Evolutionary conservation across 2,888 invertebrate species (phyloP).

Genomic region (Ennomos fuscantarius): DNA sequence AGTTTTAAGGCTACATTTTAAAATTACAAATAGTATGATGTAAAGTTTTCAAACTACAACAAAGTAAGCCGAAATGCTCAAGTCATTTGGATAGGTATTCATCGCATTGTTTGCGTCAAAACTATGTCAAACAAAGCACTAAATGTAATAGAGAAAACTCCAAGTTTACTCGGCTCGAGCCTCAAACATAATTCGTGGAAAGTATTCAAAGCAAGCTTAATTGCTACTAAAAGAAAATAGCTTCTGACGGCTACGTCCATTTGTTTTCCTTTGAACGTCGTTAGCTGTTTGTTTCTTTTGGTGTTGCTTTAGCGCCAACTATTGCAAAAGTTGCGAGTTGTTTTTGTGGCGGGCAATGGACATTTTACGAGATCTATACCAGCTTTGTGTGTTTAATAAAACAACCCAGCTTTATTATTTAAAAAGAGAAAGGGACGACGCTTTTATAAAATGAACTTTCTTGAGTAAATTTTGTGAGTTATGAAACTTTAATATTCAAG

Average conservation of each 20-base stretch:
- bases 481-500: neutral
- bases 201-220: constrained; percentile 46
- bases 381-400: constrained; percentile 30
- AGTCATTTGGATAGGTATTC: constrained; percentile 9
- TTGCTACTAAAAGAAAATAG: constrained; percentile 52
- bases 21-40: constrained; percentile 8
- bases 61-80: neutral
- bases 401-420: constrained; percentile 33
- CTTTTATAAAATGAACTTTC: neutral
- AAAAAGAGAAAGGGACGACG: constrained; percentile 28
- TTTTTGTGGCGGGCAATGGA: constrained; percentile 24
- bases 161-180: constrained; percentile 25
- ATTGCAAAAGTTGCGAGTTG: constrained; percentile 28
- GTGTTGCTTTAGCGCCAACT: constrained; percentile 25
- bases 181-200: constrained; percentile 33
- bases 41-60: constrained; percentile 4
- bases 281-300: constrained; percentile 34
- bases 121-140: constrained; percentile 23
- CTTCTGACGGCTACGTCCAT: constrained; percentile 42
- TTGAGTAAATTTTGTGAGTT: constrained; percentile 5
- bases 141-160: constrained; percentile 16
- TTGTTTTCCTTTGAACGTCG: constrained; percentile 42
- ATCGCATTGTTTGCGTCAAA: constrained; percentile 21
- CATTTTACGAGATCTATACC: constrained; percentile 35
- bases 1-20: neutral